Conservation (phyloP, 2,113 vertebrate species). For the Oostethus manadensis region DNA sequence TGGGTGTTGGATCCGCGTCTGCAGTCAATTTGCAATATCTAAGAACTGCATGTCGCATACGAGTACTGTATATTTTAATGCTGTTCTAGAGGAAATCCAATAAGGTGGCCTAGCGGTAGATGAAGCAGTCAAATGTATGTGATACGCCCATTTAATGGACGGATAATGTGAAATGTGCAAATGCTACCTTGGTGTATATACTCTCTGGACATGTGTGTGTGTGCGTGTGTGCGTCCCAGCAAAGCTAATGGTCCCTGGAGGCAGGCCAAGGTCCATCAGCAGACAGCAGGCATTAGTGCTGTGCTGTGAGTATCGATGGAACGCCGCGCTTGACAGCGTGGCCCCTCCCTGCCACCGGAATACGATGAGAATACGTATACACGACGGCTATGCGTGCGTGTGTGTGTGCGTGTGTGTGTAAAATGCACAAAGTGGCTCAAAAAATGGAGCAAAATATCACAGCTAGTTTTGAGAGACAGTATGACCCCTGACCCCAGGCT, state of each 20-base stretch:
- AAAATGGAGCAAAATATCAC: slow-evolving; percentile 19
- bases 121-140: neutral
- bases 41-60: no score
- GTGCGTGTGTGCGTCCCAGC: slow-evolving; percentile 46
- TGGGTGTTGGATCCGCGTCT: no score
- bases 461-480: slow-evolving; percentile 33
- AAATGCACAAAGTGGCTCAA: slow-evolving; percentile 34
- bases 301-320: slow-evolving; percentile 79
- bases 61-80: no score
- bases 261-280: slow-evolving; percentile 92
- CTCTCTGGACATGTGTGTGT: slow-evolving; percentile 12
- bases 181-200: slow-evolving; percentile 21
- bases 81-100: no score
- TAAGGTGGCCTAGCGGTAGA: neutral
- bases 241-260: slow-evolving; percentile 88
- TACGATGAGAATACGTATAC: slow-evolving; percentile 62
- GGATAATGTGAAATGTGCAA: neutral
- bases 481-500: slow-evolving; percentile 84
- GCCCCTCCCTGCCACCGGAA: slow-evolving; percentile 48
- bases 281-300: slow-evolving; percentile 85
- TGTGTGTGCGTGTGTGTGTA: slow-evolving; percentile 38
- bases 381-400: slow-evolving; percentile 37
- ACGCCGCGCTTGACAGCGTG: slow-evolving; percentile 53
- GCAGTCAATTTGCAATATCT: no score
- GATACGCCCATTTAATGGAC: neutral